These are phyloP conservation scores for Bombus confusus DNA, from an alignment of 1,140 invertebrate species.

Conservation along the genomic window DNA sequence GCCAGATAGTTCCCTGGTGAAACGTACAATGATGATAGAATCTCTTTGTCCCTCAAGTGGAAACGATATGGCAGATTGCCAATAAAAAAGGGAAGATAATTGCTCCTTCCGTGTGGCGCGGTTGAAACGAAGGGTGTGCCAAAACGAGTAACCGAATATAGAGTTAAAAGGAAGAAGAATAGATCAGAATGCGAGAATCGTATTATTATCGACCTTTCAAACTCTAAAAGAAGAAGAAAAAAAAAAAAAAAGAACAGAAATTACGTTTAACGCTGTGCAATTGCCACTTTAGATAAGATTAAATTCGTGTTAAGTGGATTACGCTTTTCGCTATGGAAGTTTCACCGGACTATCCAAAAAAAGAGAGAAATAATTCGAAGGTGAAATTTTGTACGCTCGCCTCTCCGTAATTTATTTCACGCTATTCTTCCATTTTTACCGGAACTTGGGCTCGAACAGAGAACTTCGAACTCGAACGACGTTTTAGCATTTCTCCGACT, in stretches of 20 bases:
- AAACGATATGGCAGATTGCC: slow-evolving; percentile 7
- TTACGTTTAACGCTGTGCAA: neutral
- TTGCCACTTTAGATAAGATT: neutral
- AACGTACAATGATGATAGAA: slow-evolving; percentile 6
- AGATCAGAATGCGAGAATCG: neutral
- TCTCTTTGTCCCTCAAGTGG: slow-evolving; percentile 27
- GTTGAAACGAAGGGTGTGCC: neutral
- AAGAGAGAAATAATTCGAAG: too few species aligned
- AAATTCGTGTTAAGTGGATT: neutral
- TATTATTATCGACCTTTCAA: neutral
- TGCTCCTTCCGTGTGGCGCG: neutral
- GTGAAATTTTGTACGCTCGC: neutral
- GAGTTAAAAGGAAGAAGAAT: neutral
- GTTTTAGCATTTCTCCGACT: neutral
- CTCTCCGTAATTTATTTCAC: neutral
- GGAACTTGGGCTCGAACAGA: too few species aligned
- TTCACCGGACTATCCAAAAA: neutral
- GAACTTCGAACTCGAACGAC: neutral
- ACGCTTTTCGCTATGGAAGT: neutral
- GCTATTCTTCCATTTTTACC: neutral
- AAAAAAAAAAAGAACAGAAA: neutral
- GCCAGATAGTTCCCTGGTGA: neutral
- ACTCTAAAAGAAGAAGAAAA: too few species aligned
- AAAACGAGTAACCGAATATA: neutral
- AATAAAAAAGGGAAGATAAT: slow-evolving; percentile 30